A percentile compares a stretch with the other conserved stretches of the same genome.
Conservation (phyloP, 2,797 vertebrate genomes). For the Tangara arthus region DNA sequence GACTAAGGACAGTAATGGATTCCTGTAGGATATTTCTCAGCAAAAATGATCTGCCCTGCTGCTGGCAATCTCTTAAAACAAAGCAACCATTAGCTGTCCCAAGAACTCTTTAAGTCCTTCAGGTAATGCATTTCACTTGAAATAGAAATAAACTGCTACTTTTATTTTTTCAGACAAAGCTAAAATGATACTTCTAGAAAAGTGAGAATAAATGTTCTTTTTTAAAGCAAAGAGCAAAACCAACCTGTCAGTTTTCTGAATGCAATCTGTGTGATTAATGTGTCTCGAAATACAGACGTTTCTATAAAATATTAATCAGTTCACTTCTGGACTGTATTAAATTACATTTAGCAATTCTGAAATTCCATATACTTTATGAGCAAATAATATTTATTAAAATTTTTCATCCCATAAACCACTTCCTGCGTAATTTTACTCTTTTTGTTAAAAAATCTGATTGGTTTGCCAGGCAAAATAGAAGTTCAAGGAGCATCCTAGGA, state of each 20-base stretch:
- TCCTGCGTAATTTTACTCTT: constrained; percentile 11
- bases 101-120: neutral
- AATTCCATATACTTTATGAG: neutral
- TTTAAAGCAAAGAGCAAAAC: constrained; percentile 42
- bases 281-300: constrained; percentile 51
- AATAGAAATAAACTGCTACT: neutral
- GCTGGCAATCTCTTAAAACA: neutral
- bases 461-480: constrained; percentile 35
- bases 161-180: constrained; percentile 25
- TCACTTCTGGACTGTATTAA: constrained; percentile 51
- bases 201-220: constrained; percentile 14
- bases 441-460: constrained; percentile 47
- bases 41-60: neutral
- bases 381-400: constrained; percentile 3
- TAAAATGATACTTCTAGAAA: neutral
- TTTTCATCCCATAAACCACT: constrained; percentile 32
- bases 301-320: constrained; percentile 59
- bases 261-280: constrained; percentile 44
- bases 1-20: neutral
- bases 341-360: constrained; percentile 31
- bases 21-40: neutral
- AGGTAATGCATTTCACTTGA: neutral
- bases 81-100: neutral
- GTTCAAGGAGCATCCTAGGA: constrained; percentile 44
- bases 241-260: constrained; percentile 20